These are phyloP conservation scores for Ophion slaviceki DNA, from an alignment of 2,888 invertebrate genomes.

Conservation along the genomic window DNA sequence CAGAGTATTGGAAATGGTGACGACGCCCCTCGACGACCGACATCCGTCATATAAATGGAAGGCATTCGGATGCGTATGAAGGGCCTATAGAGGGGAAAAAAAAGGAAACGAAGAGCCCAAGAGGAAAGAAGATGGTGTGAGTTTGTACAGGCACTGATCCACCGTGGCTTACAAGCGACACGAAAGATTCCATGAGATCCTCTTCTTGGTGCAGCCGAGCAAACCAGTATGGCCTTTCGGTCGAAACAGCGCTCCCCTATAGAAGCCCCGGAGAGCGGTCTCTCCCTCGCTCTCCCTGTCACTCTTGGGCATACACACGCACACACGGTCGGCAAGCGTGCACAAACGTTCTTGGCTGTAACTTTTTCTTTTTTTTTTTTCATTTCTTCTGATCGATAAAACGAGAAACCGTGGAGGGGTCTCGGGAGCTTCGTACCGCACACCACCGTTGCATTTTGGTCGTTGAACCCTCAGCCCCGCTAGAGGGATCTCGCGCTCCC, in stretches of 20 bases:
- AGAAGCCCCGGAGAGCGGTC: slow-evolving; percentile 31
- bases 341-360: slow-evolving; percentile 56
- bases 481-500: slow-evolving; percentile 6
- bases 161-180: background rate
- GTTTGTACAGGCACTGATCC: background rate
- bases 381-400: slow-evolving; percentile 63
- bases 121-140: too few relatives aligned
- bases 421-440: slow-evolving; percentile 1
- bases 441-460: slow-evolving; percentile 75
- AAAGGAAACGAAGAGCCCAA: background rate
- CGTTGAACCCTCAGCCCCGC: slow-evolving; percentile 73
- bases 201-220: slow-evolving; percentile 42
- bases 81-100: background rate
- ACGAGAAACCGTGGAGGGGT: slow-evolving; percentile 55
- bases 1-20: background rate
- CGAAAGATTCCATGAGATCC: slow-evolving; percentile 31
- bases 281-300: background rate
- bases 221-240: slow-evolving; percentile 58
- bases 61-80: slow-evolving; percentile 14
- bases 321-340: slow-evolving; percentile 50
- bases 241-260: slow-evolving; percentile 46
- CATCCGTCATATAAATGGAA: background rate
- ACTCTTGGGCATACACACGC: background rate
- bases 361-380: slow-evolving; percentile 34
- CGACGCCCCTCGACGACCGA: background rate